Conservation (phyloP, 1,140 invertebrate genomes). For the Hestina assimilis region DNA sequence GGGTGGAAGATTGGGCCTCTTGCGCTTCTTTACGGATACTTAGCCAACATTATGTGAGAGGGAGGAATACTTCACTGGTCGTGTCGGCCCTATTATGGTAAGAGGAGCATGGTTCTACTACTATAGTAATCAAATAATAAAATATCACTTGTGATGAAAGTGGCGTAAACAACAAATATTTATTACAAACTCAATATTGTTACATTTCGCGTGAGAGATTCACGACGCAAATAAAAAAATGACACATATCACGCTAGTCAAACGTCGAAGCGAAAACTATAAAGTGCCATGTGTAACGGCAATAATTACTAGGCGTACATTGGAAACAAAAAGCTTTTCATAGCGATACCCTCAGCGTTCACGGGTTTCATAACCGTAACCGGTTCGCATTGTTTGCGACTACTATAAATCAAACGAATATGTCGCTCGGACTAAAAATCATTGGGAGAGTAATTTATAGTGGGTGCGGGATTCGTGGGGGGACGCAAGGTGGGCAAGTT, state of each 20-base stretch:
- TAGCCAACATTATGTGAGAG: no score
- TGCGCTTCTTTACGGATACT: no score
- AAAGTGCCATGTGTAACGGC: constrained; percentile 36
- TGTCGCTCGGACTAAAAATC: constrained; percentile 66
- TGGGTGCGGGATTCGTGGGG: constrained; percentile 26
- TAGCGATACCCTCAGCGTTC: constrained; percentile 38
- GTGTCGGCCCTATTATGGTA: no score
- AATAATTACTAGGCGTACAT: constrained; percentile 41
- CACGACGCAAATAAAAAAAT: background rate
- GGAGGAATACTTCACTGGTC: no score
- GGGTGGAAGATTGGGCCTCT: no score
- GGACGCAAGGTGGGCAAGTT: constrained; percentile 27
- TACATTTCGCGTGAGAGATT: constrained; percentile 6
- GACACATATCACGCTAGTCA: background rate
- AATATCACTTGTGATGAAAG: background rate
- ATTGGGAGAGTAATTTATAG: constrained; percentile 56
- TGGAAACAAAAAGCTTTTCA: constrained; percentile 54
- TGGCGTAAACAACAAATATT: background rate
- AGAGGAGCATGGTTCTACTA: no score
- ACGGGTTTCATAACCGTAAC: constrained; percentile 59
- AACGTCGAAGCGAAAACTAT: background rate
- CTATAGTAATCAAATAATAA: no score
- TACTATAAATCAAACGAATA: constrained; percentile 64
- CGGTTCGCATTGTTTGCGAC: constrained; percentile 56
- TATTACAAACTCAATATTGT: constrained; percentile 5